Evolutionary conservation across 2,888 invertebrate species (phyloP).

Genomic region (Epinotia ramella): DNA sequence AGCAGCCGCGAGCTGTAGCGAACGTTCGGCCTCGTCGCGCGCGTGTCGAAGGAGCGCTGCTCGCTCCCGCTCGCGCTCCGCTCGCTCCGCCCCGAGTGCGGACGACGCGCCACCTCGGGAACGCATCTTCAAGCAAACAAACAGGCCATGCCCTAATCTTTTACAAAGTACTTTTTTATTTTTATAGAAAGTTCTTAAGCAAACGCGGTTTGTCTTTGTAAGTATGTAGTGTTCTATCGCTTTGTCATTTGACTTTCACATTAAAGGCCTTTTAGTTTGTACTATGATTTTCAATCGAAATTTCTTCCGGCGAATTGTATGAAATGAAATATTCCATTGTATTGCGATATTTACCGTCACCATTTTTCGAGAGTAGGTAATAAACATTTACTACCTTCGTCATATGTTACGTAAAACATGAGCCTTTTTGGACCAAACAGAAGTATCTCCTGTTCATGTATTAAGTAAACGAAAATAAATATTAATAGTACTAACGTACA

Average conservation of each 20-base stretch:
- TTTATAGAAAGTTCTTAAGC: too few relatives aligned
- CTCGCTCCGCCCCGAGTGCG: slow-evolving; percentile 84
- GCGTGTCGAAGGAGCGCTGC: slow-evolving; percentile 95
- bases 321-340: too few relatives aligned
- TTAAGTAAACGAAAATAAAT: slow-evolving; percentile 6
- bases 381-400: not conserved
- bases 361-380: too few relatives aligned
- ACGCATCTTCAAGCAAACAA: slow-evolving; percentile 70
- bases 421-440: not conserved
- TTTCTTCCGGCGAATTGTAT: too few relatives aligned
- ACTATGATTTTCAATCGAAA: too few relatives aligned
- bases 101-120: slow-evolving; percentile 93
- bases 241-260: too few relatives aligned
- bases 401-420: not conserved
- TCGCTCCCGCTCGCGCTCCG: slow-evolving; percentile 94
- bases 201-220: too few relatives aligned
- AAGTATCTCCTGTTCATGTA: not conserved
- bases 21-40: slow-evolving; percentile 95
- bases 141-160: not conserved
- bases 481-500: slow-evolving; percentile 22
- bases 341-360: too few relatives aligned
- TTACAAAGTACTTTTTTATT: too few relatives aligned
- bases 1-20: slow-evolving; percentile 93
- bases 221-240: too few relatives aligned
- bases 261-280: too few relatives aligned